These are phyloP conservation scores for Chloroclystis v-ata DNA, from an alignment of 2,888 invertebrate species.

Conservation along the genomic window DNA sequence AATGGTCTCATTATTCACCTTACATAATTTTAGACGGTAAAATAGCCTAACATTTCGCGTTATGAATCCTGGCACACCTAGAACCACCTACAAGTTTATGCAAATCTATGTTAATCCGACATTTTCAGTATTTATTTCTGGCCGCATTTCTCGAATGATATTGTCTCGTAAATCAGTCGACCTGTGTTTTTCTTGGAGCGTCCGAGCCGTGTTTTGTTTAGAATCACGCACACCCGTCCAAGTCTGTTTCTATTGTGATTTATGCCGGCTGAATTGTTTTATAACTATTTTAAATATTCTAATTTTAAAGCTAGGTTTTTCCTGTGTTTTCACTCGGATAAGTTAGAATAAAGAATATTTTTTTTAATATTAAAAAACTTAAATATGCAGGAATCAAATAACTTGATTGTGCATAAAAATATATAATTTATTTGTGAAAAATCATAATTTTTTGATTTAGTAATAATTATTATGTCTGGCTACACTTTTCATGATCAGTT, in stretches of 20 bases:
- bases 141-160: constrained; percentile 71
- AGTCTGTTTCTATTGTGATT: constrained; percentile 62
- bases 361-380: too few species aligned
- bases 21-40: too few species aligned
- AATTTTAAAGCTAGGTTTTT: constrained; percentile 10
- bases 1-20: too few species aligned
- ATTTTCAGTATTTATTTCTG: constrained; percentile 69
- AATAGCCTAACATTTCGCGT: too few species aligned
- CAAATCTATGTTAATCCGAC: constrained; percentile 60
- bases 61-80: too few species aligned
- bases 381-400: too few species aligned
- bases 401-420: too few species aligned
- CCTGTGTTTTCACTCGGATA: neutral
- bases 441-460: too few species aligned
- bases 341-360: neutral
- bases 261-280: constrained; percentile 56
- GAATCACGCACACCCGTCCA: constrained; percentile 73
- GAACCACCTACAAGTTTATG: constrained; percentile 35
- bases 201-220: constrained; percentile 69
- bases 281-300: constrained; percentile 42
- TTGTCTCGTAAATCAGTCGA: constrained; percentile 75
- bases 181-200: constrained; percentile 74
- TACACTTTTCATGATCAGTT: neutral
- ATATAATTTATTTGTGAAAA: too few species aligned
- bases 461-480: too few species aligned